These are phyloP conservation scores for Volucella inflata DNA, from an alignment of 2,888 invertebrate species.

Conservation along the genomic window DNA sequence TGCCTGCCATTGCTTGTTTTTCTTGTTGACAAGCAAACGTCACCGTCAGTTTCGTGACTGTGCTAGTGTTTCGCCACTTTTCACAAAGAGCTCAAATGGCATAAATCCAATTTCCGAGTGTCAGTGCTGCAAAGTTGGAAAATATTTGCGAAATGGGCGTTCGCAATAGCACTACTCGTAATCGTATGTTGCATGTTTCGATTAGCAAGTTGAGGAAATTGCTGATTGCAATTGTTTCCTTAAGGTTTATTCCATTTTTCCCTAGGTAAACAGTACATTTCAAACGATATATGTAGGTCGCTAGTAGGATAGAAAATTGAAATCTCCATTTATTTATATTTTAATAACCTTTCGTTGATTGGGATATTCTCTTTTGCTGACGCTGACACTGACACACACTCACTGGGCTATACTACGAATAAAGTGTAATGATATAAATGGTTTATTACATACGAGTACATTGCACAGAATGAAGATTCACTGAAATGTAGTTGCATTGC, in stretches of 20 bases:
- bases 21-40: constrained; percentile 68
- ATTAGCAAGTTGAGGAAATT: constrained; percentile 65
- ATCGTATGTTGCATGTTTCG: constrained; percentile 62
- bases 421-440: constrained; percentile 1
- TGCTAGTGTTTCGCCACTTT: constrained; percentile 53
- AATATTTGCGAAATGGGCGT: constrained; percentile 68
- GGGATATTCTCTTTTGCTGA: not conserved
- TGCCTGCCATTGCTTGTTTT: constrained; percentile 61
- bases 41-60: constrained; percentile 9
- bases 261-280: constrained; percentile 13
- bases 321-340: constrained; percentile 13
- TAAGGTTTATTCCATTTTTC: constrained; percentile 40
- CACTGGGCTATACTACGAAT: not conserved
- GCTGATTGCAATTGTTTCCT: constrained; percentile 70
- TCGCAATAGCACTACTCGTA: no score
- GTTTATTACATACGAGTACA: constrained; percentile 1
- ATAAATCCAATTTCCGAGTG: constrained; percentile 74
- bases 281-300: constrained; percentile 4
- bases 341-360: constrained; percentile 36
- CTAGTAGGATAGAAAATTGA: constrained; percentile 53
- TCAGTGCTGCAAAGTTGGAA: constrained; percentile 60
- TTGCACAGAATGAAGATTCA: constrained; percentile 14
- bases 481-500: constrained; percentile 17
- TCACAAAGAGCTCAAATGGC: constrained; percentile 43
- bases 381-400: not conserved